phyloP scores from a whole-genome alignment of 1,140 invertebrate species.

The Cotesia chilonis region DNA sequence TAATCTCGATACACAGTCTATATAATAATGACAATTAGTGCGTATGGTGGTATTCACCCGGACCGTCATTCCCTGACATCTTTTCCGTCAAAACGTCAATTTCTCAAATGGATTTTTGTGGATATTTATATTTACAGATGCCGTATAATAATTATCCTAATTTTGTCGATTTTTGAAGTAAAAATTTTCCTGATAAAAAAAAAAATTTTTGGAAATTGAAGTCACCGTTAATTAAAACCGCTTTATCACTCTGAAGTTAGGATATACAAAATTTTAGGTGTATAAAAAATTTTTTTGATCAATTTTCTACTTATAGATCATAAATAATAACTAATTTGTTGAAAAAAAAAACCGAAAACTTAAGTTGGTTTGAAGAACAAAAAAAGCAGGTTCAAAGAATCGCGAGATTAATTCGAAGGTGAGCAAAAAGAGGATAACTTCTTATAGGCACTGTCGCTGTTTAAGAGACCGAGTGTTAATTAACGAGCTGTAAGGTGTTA shows the following conservation, averaged over 20 bases:
- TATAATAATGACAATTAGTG: conserved; percentile 55
- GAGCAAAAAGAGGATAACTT: conserved; percentile 31
- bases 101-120: too few species aligned
- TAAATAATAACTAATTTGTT: too few species aligned
- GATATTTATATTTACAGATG: neutral
- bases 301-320: too few species aligned
- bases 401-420: neutral
- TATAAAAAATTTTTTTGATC: too few species aligned
- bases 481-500: conserved; percentile 56
- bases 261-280: too few species aligned
- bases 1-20: conserved; percentile 45
- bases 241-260: too few species aligned
- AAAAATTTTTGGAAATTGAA: too few species aligned
- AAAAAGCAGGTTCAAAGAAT: neutral
- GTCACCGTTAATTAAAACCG: too few species aligned
- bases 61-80: conserved; percentile 25
- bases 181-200: too few species aligned
- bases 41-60: conserved; percentile 52
- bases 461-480: conserved; percentile 46
- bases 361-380: conserved; percentile 1
- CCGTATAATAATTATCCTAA: neutral
- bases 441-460: conserved; percentile 30
- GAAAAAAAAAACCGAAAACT: too few species aligned
- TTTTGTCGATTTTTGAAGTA: too few species aligned
- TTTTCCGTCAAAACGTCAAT: conserved; percentile 18